phyloP scores from a whole-genome alignment of 1,140 invertebrate genomes.

The Anagrus nilaparvatae region DNA sequence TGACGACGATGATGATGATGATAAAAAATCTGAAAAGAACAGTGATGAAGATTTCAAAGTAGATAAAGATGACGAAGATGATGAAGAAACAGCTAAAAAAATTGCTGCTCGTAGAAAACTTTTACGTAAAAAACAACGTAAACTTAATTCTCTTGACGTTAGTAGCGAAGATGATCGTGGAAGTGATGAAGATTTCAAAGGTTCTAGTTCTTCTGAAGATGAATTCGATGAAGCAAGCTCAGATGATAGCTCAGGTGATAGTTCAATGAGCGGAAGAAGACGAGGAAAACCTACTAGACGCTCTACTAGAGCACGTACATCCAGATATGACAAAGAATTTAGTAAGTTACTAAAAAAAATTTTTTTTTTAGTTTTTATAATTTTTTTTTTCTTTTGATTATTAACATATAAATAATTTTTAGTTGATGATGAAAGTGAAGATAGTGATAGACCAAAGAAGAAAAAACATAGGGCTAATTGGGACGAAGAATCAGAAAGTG shows the following conservation, averaged over 20 bases:
- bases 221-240: conserved; percentile 51
- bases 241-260: conserved; percentile 48
- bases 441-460: conserved; percentile 44
- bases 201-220: conserved; percentile 51
- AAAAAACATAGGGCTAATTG: conserved; percentile 44
- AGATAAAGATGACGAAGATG: conserved; percentile 39
- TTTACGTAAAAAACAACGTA: conserved; percentile 56
- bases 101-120: conserved; percentile 27
- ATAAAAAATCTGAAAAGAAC: conserved; percentile 32
- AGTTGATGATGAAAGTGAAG: conserved; percentile 49
- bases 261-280: conserved; percentile 40
- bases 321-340: conserved; percentile 49
- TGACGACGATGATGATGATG: conserved; percentile 21
- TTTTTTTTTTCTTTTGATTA: not conserved
- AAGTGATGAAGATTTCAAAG: conserved; percentile 81
- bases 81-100: conserved; percentile 30
- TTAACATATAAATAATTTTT: conserved; percentile 7
- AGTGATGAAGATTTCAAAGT: conserved; percentile 40
- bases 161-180: conserved; percentile 69
- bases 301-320: conserved; percentile 46
- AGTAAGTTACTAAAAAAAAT: conserved; percentile 36
- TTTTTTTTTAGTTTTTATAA: conserved; percentile 9
- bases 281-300: conserved; percentile 42
- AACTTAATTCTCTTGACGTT: conserved; percentile 71
- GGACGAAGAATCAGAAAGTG: conserved; percentile 45